A percentile compares a stretch with the other conserved stretches of the same genome.
These are phyloP conservation scores for Epinephelus moara DNA, from an alignment of 2,113 vertebrate genomes.

Conservation along the genomic window DNA sequence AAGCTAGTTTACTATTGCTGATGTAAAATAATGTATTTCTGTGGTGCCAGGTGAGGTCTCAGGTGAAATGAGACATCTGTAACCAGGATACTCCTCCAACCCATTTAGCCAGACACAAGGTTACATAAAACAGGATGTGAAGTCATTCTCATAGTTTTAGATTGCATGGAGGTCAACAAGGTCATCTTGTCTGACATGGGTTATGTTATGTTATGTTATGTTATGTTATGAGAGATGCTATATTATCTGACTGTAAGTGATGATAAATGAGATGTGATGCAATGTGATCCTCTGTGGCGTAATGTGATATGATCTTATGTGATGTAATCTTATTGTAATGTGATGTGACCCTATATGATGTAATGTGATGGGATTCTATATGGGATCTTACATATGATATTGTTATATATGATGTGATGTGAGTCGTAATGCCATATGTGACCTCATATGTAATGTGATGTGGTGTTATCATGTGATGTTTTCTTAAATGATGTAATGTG, in stretches of 20 bases:
- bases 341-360: not conserved
- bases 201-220: not conserved
- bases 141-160: slow-evolving; percentile 1
- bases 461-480: too few species aligned
- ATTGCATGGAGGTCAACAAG: slow-evolving; percentile 20
- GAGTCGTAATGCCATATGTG: not conserved
- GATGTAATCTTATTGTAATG: not conserved
- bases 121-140: slow-evolving; percentile 12
- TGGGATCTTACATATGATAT: too few species aligned
- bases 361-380: not conserved
- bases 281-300: not conserved
- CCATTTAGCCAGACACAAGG: slow-evolving; percentile 3
- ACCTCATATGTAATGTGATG: not conserved
- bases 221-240: not conserved
- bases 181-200: not conserved
- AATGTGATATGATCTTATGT: not conserved
- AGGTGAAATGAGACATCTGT: slow-evolving; percentile 39
- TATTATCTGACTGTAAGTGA: not conserved
- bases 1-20: not conserved
- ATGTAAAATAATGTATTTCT: slow-evolving; percentile 22
- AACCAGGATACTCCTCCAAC: slow-evolving; percentile 34
- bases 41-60: slow-evolving; percentile 27
- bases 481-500: not conserved
- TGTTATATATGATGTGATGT: not conserved
- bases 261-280: not conserved